Evolutionary conservation across 2,888 invertebrate genomes (phyloP), one percentile per base, ranked within the genome.

Genomic region (Drosophila gaucha): DNA sequence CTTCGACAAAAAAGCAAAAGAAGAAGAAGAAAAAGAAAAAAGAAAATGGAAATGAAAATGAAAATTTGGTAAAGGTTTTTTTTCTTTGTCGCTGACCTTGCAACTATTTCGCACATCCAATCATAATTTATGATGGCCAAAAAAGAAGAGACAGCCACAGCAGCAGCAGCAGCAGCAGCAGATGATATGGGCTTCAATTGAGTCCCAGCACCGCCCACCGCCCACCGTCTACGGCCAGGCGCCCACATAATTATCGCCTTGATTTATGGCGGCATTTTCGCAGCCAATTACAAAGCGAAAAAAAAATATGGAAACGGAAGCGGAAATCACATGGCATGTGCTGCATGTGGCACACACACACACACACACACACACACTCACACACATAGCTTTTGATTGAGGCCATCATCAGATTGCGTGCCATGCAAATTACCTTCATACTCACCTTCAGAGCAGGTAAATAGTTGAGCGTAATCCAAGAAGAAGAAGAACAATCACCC

Each of bases 171-270:
- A 9, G 3, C 12, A 43, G 43, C 43, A 12, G 26, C 28, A 12
- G 22, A 22, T 39, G 44, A 44, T 44, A 14, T 30, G 49, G 30
- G 41, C 47, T 36, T 28, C 14, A 22, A 30, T 20, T 8, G 50
- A 38, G 38, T n/a, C 24, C 30, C 28, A 43, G 39, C n/a, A 2
- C 9, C 20, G 12, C 9, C 20, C 16, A 20, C 10, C 33, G 22
- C 22, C 36, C 46, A 67, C 1, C 44, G 44, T n/a, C 59, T 30
- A 41, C 41, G 84, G 77, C 79, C 88, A 18, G 55, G 47, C 88
- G 77, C 83, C 89, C 88, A 89, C 88, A 88, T 88, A 88, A 88
- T 88, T 89, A 88, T 89, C 86, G 75, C 79, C 76, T 74, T 88
- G 89, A 88, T 88, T 88, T 88, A 88, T 88, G 80, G 70, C 68